These are phyloP conservation scores for Chaetoderma sp. DNA, from an alignment of 2,888 invertebrate genomes.

Conservation along the genomic window DNA sequence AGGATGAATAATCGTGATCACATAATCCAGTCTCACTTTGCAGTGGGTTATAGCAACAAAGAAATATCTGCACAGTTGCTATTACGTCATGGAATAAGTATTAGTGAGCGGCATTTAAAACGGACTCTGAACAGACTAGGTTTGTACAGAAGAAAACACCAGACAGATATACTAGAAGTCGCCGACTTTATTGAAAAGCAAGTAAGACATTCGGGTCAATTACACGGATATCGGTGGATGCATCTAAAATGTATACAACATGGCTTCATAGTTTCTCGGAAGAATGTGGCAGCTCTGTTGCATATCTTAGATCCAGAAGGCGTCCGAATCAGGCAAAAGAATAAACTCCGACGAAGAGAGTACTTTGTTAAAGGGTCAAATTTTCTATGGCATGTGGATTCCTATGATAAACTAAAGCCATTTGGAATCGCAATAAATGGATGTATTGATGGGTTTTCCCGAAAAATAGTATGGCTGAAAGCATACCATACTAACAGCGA, in stretches of 20 bases:
- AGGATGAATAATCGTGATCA: too few species aligned
- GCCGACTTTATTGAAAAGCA: background rate
- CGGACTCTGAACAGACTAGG: background rate
- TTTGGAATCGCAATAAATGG: too few species aligned
- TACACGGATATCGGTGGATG: background rate
- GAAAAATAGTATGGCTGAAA: slow-evolving; percentile 32
- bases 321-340: background rate
- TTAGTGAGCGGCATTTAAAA: background rate
- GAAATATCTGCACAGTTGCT: too few species aligned
- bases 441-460: slow-evolving; percentile 36
- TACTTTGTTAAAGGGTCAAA: background rate
- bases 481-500: slow-evolving; percentile 30
- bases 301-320: background rate
- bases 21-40: too few species aligned
- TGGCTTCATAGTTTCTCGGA: too few species aligned
- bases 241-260: background rate
- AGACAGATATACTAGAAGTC: background rate
- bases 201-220: background rate
- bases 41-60: too few species aligned
- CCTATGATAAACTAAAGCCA: too few species aligned
- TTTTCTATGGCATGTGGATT: slow-evolving; percentile 1
- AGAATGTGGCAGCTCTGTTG: background rate
- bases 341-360: background rate
- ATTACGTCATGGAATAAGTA: too few species aligned
- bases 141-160: background rate